These are phyloP conservation scores for Syngnathus typhle DNA, from an alignment of 2,113 vertebrate species.

Conservation along the genomic window DNA sequence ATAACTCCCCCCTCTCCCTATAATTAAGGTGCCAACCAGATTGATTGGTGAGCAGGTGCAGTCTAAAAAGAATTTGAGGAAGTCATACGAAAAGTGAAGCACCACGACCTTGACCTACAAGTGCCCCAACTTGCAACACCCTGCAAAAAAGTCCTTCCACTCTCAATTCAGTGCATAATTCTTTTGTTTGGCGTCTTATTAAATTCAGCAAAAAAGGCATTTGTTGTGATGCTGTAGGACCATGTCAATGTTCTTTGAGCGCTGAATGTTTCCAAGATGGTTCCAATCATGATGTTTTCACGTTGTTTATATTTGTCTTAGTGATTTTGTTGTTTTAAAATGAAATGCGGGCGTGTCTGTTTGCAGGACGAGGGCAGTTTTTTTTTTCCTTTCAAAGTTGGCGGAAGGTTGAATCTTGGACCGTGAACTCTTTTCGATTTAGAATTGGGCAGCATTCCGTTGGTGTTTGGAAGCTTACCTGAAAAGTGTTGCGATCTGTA, in stretches of 20 bases:
- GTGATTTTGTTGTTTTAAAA: too few species aligned
- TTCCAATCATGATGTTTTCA: not conserved
- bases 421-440: not conserved
- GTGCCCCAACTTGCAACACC: not conserved
- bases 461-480: not conserved
- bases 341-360: not conserved
- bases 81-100: not conserved
- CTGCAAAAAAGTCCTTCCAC: too few species aligned
- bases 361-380: not conserved
- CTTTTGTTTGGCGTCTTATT: not conserved
- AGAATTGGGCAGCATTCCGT: not conserved
- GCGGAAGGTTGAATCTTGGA: not conserved
- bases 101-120: not conserved
- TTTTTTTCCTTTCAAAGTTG: not conserved
- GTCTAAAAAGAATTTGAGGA: slow-evolving; percentile 1
- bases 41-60: slow-evolving; percentile 14
- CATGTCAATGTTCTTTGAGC: slow-evolving; percentile 15
- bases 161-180: not conserved
- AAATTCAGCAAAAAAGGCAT: not conserved
- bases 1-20: not conserved
- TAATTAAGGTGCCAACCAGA: not conserved
- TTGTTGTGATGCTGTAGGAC: slow-evolving; percentile 17
- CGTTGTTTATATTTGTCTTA: not conserved
- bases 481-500: not conserved
- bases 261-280: slow-evolving; percentile 42